These are phyloP conservation scores for Pardosa pseudoannulata DNA, from an alignment of 2,888 invertebrate genomes.

Conservation along the genomic window DNA sequence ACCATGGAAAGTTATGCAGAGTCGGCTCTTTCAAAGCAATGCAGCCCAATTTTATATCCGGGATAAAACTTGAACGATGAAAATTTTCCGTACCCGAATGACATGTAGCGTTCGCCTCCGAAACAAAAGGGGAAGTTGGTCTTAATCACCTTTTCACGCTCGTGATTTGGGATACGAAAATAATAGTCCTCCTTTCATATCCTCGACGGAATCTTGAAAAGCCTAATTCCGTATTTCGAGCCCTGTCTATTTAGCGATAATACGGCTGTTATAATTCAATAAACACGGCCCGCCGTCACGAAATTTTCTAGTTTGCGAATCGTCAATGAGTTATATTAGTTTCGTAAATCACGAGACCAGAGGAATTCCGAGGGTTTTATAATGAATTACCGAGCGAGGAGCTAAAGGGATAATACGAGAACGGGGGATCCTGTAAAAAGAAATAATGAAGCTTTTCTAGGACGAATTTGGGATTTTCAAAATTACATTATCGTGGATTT, in stretches of 20 bases:
- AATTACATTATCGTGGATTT: background rate
- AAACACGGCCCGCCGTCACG: constrained; percentile 56
- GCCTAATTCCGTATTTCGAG: constrained; percentile 21
- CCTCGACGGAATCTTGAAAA: constrained; percentile 26
- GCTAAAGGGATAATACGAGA: constrained; percentile 35
- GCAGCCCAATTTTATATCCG: background rate
- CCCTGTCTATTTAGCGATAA: constrained; percentile 45
- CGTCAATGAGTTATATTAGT: constrained; percentile 30
- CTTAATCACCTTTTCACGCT: constrained; percentile 59
- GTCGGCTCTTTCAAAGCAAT: constrained; percentile 13
- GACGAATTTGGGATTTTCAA: background rate
- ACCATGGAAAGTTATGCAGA: background rate
- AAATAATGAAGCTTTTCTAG: background rate
- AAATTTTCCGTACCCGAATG: background rate
- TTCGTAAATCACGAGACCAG: constrained; percentile 51
- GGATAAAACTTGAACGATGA: background rate
- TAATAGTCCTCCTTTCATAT: constrained; percentile 38
- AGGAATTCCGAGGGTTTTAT: constrained; percentile 9
- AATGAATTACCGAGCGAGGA: constrained; percentile 31
- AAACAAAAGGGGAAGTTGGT: constrained; percentile 23
- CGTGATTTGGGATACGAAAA: constrained; percentile 30
- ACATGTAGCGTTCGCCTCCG: background rate
- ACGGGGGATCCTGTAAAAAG: background rate
- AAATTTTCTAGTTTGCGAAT: constrained; percentile 38
- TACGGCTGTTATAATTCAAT: constrained; percentile 61